These are phyloP conservation scores for Neomonachus schauinslandi DNA, from an alignment of 2,113 vertebrate genomes.

Conservation along the genomic window DNA sequence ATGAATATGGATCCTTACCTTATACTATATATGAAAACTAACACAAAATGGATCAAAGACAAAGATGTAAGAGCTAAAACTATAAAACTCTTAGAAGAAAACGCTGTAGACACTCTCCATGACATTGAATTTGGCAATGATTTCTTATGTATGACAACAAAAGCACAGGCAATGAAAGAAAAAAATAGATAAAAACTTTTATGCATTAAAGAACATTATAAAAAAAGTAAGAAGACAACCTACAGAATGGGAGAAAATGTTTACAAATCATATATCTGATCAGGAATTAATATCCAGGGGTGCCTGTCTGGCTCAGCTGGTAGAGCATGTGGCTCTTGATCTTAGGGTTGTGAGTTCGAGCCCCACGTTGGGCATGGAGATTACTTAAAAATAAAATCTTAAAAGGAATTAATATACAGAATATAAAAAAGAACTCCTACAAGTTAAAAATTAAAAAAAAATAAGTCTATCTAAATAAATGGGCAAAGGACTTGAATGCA, in stretches of 20 bases:
- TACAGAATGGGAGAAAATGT: not conserved
- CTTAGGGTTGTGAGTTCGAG: not conserved
- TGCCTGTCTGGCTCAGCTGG: not conserved
- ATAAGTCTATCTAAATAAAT: not conserved
- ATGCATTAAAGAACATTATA: not conserved
- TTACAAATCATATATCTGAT: not conserved
- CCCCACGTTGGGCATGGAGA: not conserved
- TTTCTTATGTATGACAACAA: not conserved
- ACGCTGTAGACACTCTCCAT: not conserved
- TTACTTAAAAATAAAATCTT: not conserved
- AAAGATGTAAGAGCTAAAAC: not conserved
- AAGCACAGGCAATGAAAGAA: not conserved
- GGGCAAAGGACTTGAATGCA: not conserved
- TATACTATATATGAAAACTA: not conserved
- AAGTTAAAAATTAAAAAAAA: not conserved
- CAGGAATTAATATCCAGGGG: not conserved
- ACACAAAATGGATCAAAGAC: not conserved
- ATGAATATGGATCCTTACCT: not conserved
- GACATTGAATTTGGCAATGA: not conserved
- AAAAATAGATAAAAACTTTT: not conserved
- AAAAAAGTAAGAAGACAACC: not conserved
- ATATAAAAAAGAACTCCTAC: not conserved
- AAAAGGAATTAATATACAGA: not conserved
- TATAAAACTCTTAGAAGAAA: slow-evolving; percentile 25
- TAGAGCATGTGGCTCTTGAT: not conserved